Evolutionary conservation across 1,140 invertebrate genomes (phyloP).

Genomic region (Manduca sexta): DNA sequence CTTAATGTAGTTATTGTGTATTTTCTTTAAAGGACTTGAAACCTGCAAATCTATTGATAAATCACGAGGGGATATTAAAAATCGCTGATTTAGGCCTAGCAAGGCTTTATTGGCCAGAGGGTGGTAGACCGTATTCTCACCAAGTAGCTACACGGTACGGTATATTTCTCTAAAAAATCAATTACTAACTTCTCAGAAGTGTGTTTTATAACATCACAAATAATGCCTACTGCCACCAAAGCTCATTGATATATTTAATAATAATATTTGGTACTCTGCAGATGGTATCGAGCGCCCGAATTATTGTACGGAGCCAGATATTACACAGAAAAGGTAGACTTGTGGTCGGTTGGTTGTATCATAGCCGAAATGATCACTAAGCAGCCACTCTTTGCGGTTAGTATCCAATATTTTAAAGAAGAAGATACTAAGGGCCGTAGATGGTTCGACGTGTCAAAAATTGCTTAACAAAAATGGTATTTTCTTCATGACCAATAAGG

Average conservation of each 20-base stretch:
- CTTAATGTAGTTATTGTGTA: neutral
- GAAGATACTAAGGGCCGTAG: too few relatives aligned
- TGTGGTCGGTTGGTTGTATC: constrained; percentile 97
- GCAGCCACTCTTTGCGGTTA: constrained; percentile 92
- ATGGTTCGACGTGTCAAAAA: too few relatives aligned
- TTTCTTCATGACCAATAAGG: too few relatives aligned
- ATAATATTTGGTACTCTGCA: too few relatives aligned
- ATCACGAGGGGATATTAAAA: constrained; percentile 87
- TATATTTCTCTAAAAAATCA: too few relatives aligned
- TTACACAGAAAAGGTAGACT: constrained; percentile 89
- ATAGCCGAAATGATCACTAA: constrained; percentile 94
- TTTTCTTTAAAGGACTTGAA: constrained; percentile 87
- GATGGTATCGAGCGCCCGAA: constrained; percentile 97
- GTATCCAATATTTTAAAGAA: too few relatives aligned
- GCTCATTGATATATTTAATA: too few relatives aligned
- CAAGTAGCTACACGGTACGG: constrained; percentile 77
- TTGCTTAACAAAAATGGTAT: too few relatives aligned
- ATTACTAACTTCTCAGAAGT: too few relatives aligned
- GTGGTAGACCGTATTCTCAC: constrained; percentile 83
- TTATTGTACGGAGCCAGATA: constrained; percentile 92
- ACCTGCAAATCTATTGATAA: constrained; percentile 96
- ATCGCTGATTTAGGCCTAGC: constrained; percentile 96
- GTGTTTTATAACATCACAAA: too few relatives aligned
- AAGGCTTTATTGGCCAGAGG: constrained; percentile 82
- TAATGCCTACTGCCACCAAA: too few relatives aligned